phyloP scores from a whole-genome alignment of 2,113 vertebrate species.

The Hydrolagus affinis region DNA sequence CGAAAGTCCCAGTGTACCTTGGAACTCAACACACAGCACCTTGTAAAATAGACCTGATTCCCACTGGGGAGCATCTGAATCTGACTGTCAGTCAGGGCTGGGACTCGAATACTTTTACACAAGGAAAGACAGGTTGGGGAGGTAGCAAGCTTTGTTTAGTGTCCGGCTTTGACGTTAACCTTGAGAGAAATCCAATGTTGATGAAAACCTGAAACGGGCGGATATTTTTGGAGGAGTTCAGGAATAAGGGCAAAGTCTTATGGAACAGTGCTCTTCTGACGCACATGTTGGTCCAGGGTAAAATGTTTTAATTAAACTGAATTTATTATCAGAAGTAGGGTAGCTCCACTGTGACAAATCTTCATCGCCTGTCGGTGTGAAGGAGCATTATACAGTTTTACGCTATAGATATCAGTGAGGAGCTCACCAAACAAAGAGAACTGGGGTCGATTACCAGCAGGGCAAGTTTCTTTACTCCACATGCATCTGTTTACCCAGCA shows the following conservation, averaged over 20 bases:
- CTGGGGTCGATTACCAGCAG: no score
- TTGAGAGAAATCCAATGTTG: slow-evolving; percentile 1
- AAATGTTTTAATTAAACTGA: slow-evolving; percentile 10
- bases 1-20: no score
- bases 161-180: not conserved
- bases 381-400: not conserved
- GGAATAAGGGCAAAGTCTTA: not conserved
- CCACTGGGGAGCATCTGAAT: not conserved
- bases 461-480: no score
- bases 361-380: not conserved
- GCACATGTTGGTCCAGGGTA: not conserved
- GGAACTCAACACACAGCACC: no score
- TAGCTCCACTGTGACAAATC: not conserved
- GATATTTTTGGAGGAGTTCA: not conserved
- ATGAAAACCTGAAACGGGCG: not conserved
- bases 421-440: no score
- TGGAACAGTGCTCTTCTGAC: not conserved
- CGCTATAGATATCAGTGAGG: no score
- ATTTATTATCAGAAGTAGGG: slow-evolving; percentile 10
- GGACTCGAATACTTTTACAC: not conserved
- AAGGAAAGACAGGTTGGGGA: no score
- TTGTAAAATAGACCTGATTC: no score
- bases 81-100: not conserved
- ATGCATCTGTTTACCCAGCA: no score
- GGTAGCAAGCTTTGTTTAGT: not conserved